phyloP scores from a whole-genome alignment of 2,113 vertebrate species.

The Ivindomyrus marchei region DNA sequence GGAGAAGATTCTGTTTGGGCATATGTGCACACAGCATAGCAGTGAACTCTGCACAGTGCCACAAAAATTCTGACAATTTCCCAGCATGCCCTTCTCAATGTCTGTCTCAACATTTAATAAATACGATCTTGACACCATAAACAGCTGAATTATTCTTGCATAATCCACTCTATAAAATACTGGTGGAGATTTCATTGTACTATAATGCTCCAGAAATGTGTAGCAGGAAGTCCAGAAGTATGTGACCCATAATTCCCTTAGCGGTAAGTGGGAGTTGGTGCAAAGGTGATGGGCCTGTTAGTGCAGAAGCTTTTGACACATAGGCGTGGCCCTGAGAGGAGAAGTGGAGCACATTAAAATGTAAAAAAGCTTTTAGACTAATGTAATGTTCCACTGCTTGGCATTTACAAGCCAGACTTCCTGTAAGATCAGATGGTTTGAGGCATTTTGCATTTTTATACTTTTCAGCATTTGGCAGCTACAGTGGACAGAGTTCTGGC shows the following conservation, averaged over 20 bases:
- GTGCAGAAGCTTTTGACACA: constrained; percentile 43
- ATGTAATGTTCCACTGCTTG: constrained; percentile 44
- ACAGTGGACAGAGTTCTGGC: constrained; percentile 2
- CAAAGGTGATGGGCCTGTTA: constrained; percentile 25
- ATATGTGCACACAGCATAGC: not conserved
- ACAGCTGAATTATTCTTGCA: constrained; percentile 48
- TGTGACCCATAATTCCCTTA: constrained; percentile 33
- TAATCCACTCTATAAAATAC: constrained; percentile 52
- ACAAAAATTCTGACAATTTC: not conserved
- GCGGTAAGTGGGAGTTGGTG: constrained; percentile 33
- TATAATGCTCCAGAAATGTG: constrained; percentile 39
- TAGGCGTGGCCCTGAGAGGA: constrained; percentile 50
- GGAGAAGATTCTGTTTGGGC: not conserved
- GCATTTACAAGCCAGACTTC: constrained; percentile 47
- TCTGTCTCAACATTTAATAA: constrained; percentile 45
- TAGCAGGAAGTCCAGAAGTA: constrained; percentile 29
- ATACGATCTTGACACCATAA: constrained; percentile 29
- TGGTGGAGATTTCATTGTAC: constrained; percentile 52
- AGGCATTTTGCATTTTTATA: constrained; percentile 38
- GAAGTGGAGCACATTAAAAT: constrained; percentile 41
- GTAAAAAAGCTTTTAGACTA: constrained; percentile 55
- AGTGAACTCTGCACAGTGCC: not conserved
- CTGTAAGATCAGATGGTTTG: constrained; percentile 56
- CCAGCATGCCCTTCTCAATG: not conserved
- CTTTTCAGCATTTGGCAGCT: constrained; percentile 34